Percentiles rank a stretch among this genome's conserved stretches.
phyloP scores from a whole-genome alignment of 1,140 invertebrate genomes.

The Lethrus apterus region DNA sequence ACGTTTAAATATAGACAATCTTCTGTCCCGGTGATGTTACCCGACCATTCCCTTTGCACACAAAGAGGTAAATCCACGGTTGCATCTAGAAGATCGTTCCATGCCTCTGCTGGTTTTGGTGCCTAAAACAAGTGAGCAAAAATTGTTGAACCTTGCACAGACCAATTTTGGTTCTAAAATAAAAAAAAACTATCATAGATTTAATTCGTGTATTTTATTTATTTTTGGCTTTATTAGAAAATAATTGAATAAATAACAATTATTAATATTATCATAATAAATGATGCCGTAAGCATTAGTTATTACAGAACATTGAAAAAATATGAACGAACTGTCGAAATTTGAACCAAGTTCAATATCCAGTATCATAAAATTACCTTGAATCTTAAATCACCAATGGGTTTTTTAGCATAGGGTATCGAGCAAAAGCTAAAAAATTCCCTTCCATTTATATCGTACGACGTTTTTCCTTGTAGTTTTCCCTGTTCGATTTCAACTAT shows the following conservation, averaged over 20 bases:
- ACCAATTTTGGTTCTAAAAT: no score
- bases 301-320: not conserved
- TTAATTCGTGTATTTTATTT: not conserved
- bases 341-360: no score
- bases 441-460: not conserved
- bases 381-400: slow-evolving; percentile 11
- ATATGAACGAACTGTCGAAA: not conserved
- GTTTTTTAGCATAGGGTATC: slow-evolving; percentile 6
- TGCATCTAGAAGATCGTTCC: slow-evolving; percentile 8
- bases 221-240: not conserved
- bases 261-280: not conserved
- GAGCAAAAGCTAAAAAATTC: slow-evolving; percentile 5
- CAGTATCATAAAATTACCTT: no score
- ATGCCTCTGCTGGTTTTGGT: slow-evolving; percentile 3
- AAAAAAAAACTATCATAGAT: not conserved
- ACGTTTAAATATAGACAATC: slow-evolving; percentile 15
- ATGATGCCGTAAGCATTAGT: not conserved
- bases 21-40: slow-evolving; percentile 4
- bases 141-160: no score
- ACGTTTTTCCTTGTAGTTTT: slow-evolving; percentile 1
- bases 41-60: not conserved
- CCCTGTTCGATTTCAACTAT: slow-evolving; percentile 9
- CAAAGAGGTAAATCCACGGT: slow-evolving; percentile 3
- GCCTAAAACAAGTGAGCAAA: not conserved
- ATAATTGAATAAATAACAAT: not conserved